Base-by-base conservation (phyloP, 2,888 invertebrate genomes). In the Toxonevra muliebris region DNA sequence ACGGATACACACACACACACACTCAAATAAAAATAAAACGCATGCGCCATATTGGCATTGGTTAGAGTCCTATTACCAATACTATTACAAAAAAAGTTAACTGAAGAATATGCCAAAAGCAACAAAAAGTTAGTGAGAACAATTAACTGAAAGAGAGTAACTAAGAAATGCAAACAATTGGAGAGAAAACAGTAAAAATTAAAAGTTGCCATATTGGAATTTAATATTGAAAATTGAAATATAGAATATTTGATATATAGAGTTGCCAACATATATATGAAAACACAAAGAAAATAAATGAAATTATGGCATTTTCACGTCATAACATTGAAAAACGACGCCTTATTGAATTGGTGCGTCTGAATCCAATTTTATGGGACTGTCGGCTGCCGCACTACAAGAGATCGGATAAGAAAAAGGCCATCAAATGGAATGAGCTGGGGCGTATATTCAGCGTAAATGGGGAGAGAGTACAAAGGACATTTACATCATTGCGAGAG, bases 271-370 rank as follows among this genome's bases (percentile, higher is more conserved):
- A 30, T 7, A 30, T 30, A 30, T 30, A 30, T 7, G 30, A 30
- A 30, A 30, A 30, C 7, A 30, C 30, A 30, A 30, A 30, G 30
- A 30, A 30, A 30, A 7, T 7, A 2, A 30, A n/a, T 61, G 69
- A 67, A 64, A 68, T 65, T 43, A 83, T 84, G 84, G 83, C 83
- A 69, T 83, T 83, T 72, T 79, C 83, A 19, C 82, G 83, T 1
- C 84, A 83, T 73, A 83, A 84, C 76, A 82, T 83, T 68, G 83
- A 83, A 70, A 83, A 83, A 73, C 80, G 83, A 74, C 82, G 83
- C 73, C 79, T 83, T 75, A 83, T 84, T 74, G 84, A 84, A 74
- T 78, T 83, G 76, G 83, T 83, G 57, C 84, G 82, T 58, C 58
- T 76, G 54, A 83, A 83, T 76, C 82, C 83, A 15, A 84, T 83